These are phyloP conservation scores for Zeus faber DNA, from an alignment of 2,113 vertebrate genomes.

Conservation along the genomic window DNA sequence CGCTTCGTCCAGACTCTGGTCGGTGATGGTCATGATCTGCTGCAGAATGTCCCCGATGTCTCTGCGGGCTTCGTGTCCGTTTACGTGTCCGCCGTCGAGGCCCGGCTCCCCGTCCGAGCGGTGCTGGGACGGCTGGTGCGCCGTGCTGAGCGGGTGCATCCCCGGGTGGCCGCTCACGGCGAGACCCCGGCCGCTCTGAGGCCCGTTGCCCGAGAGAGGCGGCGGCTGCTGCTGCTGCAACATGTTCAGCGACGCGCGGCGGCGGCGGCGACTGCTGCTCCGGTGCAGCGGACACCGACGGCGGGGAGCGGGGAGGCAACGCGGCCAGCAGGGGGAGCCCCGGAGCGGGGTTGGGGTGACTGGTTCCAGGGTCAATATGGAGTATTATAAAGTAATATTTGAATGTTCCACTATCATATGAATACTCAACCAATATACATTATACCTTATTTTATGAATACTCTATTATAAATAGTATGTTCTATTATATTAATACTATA, in stretches of 20 bases:
- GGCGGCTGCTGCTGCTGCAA: slow-evolving; percentile 83
- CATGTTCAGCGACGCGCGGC: slow-evolving; percentile 74
- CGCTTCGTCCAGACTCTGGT: slow-evolving; percentile 98
- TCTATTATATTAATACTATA: too few relatives aligned
- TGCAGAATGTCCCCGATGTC: slow-evolving; percentile 98
- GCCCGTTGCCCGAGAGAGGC: slow-evolving; percentile 76
- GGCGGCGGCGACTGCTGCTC: slow-evolving; percentile 69
- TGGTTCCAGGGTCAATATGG: too few relatives aligned
- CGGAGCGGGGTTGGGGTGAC: too few relatives aligned
- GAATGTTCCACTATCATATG: too few relatives aligned
- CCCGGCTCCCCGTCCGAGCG: slow-evolving; percentile 77
- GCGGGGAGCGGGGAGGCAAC: too few relatives aligned
- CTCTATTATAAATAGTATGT: too few relatives aligned
- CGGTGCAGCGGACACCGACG: too few relatives aligned
- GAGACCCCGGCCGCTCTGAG: slow-evolving; percentile 75
- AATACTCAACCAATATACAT: too few relatives aligned
- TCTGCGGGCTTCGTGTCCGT: slow-evolving; percentile 86
- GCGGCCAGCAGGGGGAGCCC: too few relatives aligned
- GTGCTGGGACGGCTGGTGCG: slow-evolving; percentile 64
- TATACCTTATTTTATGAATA: too few relatives aligned
- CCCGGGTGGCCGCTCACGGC: slow-evolving; percentile 70
- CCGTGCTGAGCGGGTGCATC: slow-evolving; percentile 73
- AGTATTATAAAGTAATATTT: too few relatives aligned
- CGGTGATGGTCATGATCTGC: slow-evolving; percentile 99
- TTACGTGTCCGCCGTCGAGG: slow-evolving; percentile 92